A percentile compares a stretch with the other conserved stretches of the same genome.
These are phyloP conservation scores for Laupala kohalensis DNA, from an alignment of 1,140 invertebrate species.

Conservation along the genomic window DNA sequence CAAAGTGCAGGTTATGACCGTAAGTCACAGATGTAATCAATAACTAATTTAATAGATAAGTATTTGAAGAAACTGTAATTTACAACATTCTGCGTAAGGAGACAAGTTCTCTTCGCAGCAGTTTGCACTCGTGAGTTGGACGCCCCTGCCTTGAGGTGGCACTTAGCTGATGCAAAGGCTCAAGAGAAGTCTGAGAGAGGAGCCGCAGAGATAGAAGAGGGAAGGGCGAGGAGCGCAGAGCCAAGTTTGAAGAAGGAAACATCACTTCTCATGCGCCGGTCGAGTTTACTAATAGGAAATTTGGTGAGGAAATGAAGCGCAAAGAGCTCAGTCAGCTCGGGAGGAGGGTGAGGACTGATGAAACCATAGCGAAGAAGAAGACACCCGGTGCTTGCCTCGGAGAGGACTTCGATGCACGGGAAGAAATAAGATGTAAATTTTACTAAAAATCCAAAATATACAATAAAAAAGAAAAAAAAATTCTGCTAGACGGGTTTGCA, in stretches of 20 bases:
- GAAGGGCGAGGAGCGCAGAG: neutral
- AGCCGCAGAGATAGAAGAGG: neutral
- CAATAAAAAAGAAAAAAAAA: too few relatives aligned
- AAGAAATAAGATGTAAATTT: too few relatives aligned
- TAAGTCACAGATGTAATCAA: too few relatives aligned
- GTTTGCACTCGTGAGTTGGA: too few relatives aligned
- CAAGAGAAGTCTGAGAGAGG: neutral
- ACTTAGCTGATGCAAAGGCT: neutral
- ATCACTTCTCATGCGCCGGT: neutral
- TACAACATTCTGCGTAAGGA: too few relatives aligned
- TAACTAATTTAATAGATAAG: too few relatives aligned
- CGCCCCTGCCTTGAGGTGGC: neutral
- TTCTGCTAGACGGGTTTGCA: too few relatives aligned
- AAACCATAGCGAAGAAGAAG: neutral
- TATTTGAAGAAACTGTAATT: too few relatives aligned
- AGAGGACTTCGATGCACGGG: neutral
- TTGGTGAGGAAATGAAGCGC: constrained; percentile 12
- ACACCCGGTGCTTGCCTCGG: neutral
- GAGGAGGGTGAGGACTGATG: neutral
- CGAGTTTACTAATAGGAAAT: constrained; percentile 13
- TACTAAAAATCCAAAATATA: too few relatives aligned
- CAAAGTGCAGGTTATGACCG: too few relatives aligned
- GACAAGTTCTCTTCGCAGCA: too few relatives aligned
- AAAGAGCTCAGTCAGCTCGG: neutral
- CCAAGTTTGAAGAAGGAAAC: constrained; percentile 8